phyloP scores from a whole-genome alignment of 2,113 vertebrate genomes.

The Coptodon bakossiorum region DNA sequence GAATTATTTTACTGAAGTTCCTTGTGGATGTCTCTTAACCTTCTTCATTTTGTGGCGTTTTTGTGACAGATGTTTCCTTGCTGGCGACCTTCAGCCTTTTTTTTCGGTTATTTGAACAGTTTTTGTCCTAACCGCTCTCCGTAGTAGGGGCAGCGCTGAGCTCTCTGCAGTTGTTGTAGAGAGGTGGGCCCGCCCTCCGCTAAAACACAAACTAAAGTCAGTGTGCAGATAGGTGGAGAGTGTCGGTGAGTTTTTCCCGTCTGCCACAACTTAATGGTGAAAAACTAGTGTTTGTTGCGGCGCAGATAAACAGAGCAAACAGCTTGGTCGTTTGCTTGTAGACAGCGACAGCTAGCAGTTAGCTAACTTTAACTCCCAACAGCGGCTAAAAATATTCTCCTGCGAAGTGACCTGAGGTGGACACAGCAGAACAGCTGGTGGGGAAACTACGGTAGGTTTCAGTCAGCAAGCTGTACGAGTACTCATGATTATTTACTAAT shows the following conservation, averaged over 20 bases:
- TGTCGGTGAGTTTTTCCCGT: not conserved
- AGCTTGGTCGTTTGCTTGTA: not conserved
- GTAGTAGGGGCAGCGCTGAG: not conserved
- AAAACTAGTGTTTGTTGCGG: not conserved
- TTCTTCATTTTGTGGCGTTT: not conserved
- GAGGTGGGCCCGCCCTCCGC: not conserved
- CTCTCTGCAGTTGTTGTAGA: not conserved
- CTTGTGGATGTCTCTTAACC: not conserved
- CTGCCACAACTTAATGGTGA: fast-evolving
- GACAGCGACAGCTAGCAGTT: constrained; percentile 6
- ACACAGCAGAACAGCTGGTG: not conserved
- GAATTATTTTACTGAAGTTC: not conserved
- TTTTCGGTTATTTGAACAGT: not conserved
- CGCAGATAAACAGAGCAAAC: not conserved
- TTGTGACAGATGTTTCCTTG: not conserved
- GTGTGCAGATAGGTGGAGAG: not conserved
- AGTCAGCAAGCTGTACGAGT: not conserved
- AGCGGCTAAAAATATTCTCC: constrained; percentile 54
- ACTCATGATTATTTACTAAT: not conserved
- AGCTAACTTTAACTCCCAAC: not conserved
- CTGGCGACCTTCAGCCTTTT: not conserved
- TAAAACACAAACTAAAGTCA: not conserved
- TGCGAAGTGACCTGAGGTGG: not conserved
- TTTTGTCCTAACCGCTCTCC: constrained; percentile 4
- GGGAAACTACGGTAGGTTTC: not conserved